phyloP scores from a whole-genome alignment of 2,113 vertebrate genomes.

The Saimiri boliviensis region DNA sequence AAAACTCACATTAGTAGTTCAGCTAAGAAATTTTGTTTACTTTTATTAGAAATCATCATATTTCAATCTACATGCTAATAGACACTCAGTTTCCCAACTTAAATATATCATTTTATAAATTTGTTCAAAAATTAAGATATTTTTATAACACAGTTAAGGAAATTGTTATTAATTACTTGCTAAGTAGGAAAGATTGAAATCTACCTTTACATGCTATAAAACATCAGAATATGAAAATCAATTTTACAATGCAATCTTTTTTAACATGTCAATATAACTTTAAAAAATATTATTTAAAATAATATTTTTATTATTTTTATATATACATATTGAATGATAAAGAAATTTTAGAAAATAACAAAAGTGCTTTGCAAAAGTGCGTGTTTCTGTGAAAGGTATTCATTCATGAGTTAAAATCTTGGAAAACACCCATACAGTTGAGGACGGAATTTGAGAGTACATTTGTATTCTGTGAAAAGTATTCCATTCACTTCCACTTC shows the following conservation, averaged over 20 bases:
- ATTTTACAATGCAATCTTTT: conserved; percentile 7
- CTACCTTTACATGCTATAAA: not conserved
- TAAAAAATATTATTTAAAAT: not conserved
- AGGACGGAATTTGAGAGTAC: not conserved
- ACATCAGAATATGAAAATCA: not conserved
- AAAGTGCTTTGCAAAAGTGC: not conserved
- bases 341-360: not conserved
- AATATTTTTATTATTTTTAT: not conserved
- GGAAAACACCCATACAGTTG: not conserved
- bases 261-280: not conserved
- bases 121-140: conserved; percentile 7
- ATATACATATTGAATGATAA: not conserved
- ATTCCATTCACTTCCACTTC: conserved; percentile 42
- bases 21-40: not conserved
- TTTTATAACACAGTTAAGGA: not conserved
- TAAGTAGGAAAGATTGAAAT: not conserved
- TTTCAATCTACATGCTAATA: not conserved
- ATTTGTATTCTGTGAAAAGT: conserved; percentile 32
- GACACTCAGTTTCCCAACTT: not conserved
- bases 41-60: not conserved
- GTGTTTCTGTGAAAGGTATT: conserved; percentile 9
- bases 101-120: not conserved
- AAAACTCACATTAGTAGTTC: not conserved
- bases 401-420: conserved; percentile 13
- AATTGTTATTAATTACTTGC: not conserved